These are phyloP conservation scores for Pterobdella sp. DNA, from an alignment of 2,888 invertebrate genomes.

Conservation along the genomic window DNA sequence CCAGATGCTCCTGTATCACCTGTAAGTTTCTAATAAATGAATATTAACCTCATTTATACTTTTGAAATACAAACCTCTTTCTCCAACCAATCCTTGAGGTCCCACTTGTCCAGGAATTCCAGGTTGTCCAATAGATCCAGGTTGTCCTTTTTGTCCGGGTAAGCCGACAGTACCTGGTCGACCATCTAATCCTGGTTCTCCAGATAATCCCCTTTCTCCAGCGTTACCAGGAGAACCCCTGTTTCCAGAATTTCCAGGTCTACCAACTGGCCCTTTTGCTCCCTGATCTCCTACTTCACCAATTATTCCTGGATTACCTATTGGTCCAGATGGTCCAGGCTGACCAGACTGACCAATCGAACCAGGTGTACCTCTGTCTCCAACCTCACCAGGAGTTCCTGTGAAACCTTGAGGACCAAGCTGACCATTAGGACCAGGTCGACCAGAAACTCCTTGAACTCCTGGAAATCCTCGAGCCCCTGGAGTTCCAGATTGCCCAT, in stretches of 20 bases:
- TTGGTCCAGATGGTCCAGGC: slow-evolving; percentile 17
- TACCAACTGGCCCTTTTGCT: slow-evolving; percentile 23
- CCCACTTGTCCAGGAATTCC: slow-evolving; percentile 26
- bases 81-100: not conserved
- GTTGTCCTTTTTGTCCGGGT: slow-evolving; percentile 43
- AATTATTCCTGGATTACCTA: slow-evolving; percentile 24
- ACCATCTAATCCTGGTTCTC: slow-evolving; percentile 24
- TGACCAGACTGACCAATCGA: not conserved
- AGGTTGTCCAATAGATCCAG: slow-evolving; percentile 46
- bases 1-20: slow-evolving; percentile 22
- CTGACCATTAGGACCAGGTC: slow-evolving; percentile 32
- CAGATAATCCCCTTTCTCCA: slow-evolving; percentile 7
- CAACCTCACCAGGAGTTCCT: not conserved
- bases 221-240: not conserved
- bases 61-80: slow-evolving; percentile 7
- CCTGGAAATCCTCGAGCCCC: slow-evolving; percentile 34
- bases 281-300: slow-evolving; percentile 27
- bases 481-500: slow-evolving; percentile 25
- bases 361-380: not conserved
- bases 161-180: slow-evolving; percentile 27
- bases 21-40: not conserved
- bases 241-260: slow-evolving; percentile 15
- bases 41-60: not conserved
- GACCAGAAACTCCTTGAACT: slow-evolving; percentile 32
- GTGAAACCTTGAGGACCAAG: slow-evolving; percentile 29